Percentiles rank a stretch among this genome's conserved stretches.
Evolutionary conservation across 2,888 invertebrate genomes (phyloP).

Genomic region (Protonemura montana): DNA sequence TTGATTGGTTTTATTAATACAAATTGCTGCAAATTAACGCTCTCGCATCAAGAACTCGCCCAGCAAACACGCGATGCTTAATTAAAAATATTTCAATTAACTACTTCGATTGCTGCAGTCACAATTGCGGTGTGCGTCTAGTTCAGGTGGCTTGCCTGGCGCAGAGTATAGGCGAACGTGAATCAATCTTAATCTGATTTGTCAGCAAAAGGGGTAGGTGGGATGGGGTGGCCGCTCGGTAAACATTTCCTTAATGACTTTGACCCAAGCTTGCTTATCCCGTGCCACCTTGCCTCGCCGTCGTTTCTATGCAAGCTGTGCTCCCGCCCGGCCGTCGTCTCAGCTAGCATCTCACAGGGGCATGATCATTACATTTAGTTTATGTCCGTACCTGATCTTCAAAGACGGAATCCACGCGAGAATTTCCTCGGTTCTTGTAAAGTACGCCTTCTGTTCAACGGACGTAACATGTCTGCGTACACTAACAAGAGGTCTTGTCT

Average conservation of each 20-base stretch:
- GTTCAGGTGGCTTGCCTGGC: background rate
- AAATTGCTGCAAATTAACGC: background rate
- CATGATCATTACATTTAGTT: background rate
- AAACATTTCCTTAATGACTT: conserved; percentile 27
- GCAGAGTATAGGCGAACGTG: background rate
- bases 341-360: background rate
- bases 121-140: background rate
- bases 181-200: conserved; percentile 18
- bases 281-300: background rate
- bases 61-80: background rate
- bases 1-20: conserved; percentile 12
- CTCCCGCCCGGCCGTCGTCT: background rate
- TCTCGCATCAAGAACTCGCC: background rate
- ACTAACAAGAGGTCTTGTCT: background rate
- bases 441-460: background rate
- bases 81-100: conserved; percentile 7
- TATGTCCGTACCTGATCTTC: background rate
- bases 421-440: background rate
- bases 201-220: conserved; percentile 16
- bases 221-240: background rate
- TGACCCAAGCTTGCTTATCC: conserved; percentile 1
- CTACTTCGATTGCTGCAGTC: background rate
- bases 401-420: conserved; percentile 7
- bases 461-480: background rate
- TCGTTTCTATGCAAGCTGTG: background rate